Base-by-base conservation (phyloP, 2,797 vertebrate species). In the Onychomys leucogaster region DNA sequence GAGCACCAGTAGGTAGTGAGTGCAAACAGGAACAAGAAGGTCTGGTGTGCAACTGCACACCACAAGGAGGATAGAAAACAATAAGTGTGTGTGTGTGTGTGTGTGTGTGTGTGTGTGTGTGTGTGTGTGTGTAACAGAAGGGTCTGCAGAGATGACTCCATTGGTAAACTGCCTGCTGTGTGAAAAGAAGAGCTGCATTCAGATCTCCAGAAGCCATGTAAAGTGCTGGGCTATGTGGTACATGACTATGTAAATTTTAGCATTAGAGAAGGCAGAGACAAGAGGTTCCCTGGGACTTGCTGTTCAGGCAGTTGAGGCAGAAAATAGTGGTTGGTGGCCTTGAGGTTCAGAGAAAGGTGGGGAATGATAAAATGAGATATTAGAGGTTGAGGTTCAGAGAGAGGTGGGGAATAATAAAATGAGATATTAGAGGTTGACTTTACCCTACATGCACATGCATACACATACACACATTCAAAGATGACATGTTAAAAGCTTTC, bases 11-110 rank as follows among this genome's bases (percentile, higher is more conserved):
- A 73, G 11, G 67, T 25, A 71, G 17, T 52, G 49, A 89, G n/a
- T 12, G 2, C 52, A n/a, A n/a, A n/a, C 4, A 23, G 34, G 34
- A 57, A 5, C 52, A 80, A n/a, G 52, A 80, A 23, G 16, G 12
- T 9, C 55, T 37, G 25, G 6, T 16, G 1, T 61, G 17, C 7
- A 61, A 19, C 0, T 4, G 5, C 41, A 73, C 0, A 19, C 4
- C 14, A 4, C 29, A n/a, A 5, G 8, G 10, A 57, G 4, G 7
- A 14, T 2, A 23, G 29, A 65, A n/a, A 73, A 25, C 11, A 76
- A 32, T 29, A 34, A n/a, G 12, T 16, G 12, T 16, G 2, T 21
- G 29, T 52, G 49, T 49, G 49, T 49, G 49, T 49, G 52, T 52
- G 52, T 52, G 52, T 52, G 52, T 52, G 52, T 52, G 52, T 52